phyloP scores from a whole-genome alignment of 2,113 vertebrate species.

The Colossoma macropomum region DNA sequence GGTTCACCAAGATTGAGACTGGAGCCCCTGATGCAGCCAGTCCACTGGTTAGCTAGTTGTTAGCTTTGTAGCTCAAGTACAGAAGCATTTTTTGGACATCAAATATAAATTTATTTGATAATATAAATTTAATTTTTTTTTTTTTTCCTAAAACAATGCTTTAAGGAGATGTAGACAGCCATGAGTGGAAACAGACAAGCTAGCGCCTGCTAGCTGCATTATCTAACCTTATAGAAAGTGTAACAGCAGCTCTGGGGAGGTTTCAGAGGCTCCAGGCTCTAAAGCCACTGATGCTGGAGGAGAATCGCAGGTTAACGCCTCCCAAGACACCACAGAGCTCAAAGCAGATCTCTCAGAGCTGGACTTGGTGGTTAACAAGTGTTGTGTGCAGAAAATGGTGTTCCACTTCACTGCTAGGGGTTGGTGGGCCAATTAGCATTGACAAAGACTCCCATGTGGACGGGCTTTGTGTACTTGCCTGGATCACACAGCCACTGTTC shows the following conservation, averaged over 20 bases:
- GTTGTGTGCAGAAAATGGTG: slow-evolving; percentile 62
- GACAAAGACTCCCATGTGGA: slow-evolving; percentile 72
- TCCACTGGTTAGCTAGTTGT: no score
- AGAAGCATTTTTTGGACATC: no score
- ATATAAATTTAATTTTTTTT: no score
- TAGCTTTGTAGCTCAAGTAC: no score
- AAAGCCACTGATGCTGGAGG: slow-evolving; percentile 42
- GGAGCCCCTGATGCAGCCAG: no score
- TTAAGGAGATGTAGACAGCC: background rate
- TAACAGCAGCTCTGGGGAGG: slow-evolving; percentile 11
- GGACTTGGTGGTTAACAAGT: slow-evolving; percentile 63
- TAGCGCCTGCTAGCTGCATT: background rate
- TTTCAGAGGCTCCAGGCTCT: slow-evolving; percentile 37
- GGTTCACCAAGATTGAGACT: no score
- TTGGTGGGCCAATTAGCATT: slow-evolving; percentile 74
- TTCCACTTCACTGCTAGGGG: slow-evolving; percentile 67
- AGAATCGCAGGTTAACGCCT: slow-evolving; percentile 61
- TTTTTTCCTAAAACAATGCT: background rate
- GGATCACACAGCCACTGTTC: slow-evolving; percentile 44
- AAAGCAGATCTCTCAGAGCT: slow-evolving; percentile 31
- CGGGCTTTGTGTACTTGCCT: slow-evolving; percentile 58
- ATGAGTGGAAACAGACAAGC: background rate
- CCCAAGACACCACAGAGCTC: slow-evolving; percentile 28
- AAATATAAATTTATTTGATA: no score
- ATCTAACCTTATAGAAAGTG: slow-evolving; percentile 8